Base-by-base conservation (phyloP, 2,888 invertebrate species). In the Drosophila histrio region DNA sequence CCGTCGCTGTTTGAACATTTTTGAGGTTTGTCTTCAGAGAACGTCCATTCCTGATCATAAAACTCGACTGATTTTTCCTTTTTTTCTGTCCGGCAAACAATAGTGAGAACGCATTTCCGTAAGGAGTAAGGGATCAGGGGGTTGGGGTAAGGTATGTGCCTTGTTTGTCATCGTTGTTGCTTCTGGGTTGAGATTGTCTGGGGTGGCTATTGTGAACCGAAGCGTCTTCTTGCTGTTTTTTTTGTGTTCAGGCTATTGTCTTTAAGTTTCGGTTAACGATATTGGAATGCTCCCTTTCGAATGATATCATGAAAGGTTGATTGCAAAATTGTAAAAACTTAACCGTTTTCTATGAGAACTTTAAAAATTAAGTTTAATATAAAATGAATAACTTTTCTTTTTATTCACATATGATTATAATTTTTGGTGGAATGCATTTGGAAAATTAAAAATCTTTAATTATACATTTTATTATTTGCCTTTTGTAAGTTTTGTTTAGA, bases 1-100 rank as follows among this genome's bases (percentile, higher is more conserved):
- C 64, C 75, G 78, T 63, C 82, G 79, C 76, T 72, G 68, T 62
- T 78, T 69, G 61, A 60, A 67, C 36, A 65, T 50, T 61, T 72
- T 58, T 49, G 58, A 61, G 64, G 70, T 58, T 71, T 78, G 60
- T 68, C 57, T 52, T 60, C 34, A 32, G 59, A 50, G 68, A 44
- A 36, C 59, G 50, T 46, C 34, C 50, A 46, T 44, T 30, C 15
- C 53, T 49, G 85, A 81, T 82, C 85, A 71, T 76, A 76, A 64
- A 85, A 81, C 62, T 69, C 62, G 52, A 64, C 79, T 62, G 66
- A 84, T 72, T 79, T 72, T 64, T 7, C 22, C 50, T 52, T 41
- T 44, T 28, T 61, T 50, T 8, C 39, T 4, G 32, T 7, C 19
- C 38, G 36, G 19, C 66, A 54, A 43, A 50, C 39, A 58, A 41